Evolutionary conservation across 2,113 vertebrate genomes (phyloP).

Genomic region (Myotis yumanensis): DNA sequence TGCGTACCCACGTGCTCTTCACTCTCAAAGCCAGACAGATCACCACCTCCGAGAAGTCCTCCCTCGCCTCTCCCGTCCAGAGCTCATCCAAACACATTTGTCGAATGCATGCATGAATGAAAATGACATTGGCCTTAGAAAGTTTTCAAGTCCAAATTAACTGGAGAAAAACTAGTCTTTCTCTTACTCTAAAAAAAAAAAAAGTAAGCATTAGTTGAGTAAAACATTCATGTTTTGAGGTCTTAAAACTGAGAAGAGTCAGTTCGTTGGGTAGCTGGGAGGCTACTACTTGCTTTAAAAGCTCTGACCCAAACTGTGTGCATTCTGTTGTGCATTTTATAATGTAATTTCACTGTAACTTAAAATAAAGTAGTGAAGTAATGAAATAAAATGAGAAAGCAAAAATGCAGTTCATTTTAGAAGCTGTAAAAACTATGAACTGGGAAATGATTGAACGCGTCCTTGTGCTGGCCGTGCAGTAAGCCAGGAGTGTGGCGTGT

Average conservation of each 20-base stretch:
- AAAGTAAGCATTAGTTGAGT: neutral
- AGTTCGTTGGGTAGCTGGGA: neutral
- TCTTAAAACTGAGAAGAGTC: neutral
- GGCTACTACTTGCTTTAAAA: neutral
- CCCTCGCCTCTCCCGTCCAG: neutral
- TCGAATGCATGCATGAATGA: neutral
- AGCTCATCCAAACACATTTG: neutral
- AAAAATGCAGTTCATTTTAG: neutral
- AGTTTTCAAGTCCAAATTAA: neutral
- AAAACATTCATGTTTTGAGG: neutral
- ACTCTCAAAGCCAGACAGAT: neutral
- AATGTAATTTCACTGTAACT: neutral
- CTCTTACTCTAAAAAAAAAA: neutral
- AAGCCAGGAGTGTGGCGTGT: fast-evolving
- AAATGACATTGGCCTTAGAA: neutral
- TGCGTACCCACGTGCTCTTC: neutral
- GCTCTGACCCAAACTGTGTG: neutral
- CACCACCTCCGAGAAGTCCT: neutral
- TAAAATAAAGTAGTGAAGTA: neutral
- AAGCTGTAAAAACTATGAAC: neutral
- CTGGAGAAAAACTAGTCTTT: neutral
- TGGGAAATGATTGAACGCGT: neutral
- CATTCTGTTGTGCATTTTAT: neutral
- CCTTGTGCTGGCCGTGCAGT: neutral
- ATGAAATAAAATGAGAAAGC: neutral